These are phyloP conservation scores for Leptodactylus fallax DNA, from an alignment of 2,797 vertebrate genomes.

Conservation along the genomic window DNA sequence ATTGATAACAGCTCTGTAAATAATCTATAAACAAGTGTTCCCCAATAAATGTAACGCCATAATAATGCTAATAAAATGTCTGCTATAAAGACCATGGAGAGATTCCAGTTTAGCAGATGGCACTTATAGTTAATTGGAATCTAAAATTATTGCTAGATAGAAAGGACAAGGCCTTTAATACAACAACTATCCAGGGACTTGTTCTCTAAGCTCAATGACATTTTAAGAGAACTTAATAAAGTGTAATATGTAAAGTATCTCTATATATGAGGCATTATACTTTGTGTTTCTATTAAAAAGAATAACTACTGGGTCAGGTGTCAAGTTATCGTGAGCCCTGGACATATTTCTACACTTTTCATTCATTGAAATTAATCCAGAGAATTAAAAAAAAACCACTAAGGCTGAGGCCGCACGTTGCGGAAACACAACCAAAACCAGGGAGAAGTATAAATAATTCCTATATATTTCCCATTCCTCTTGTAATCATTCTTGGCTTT, in stretches of 20 bases:
- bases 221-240: not conserved
- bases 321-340: not conserved
- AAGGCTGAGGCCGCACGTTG: too few species aligned
- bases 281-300: not conserved
- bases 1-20: not conserved
- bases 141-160: slow-evolving; percentile 11
- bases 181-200: slow-evolving; percentile 4
- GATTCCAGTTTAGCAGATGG: not conserved
- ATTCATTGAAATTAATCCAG: not conserved
- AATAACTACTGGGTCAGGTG: not conserved
- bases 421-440: not conserved
- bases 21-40: not conserved
- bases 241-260: not conserved
- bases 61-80: slow-evolving; percentile 8
- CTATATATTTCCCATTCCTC: too few species aligned
- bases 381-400: too few species aligned
- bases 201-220: slow-evolving; percentile 10
- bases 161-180: slow-evolving; percentile 20
- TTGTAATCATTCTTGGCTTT: too few species aligned
- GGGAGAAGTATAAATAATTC: too few species aligned
- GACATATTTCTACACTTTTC: not conserved
- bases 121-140: slow-evolving; percentile 29
- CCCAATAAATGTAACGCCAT: slow-evolving; percentile 3
- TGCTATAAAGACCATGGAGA: not conserved
- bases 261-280: slow-evolving; percentile 18